Base-by-base conservation (phyloP, 2,888 invertebrate species). In the Cerastis leucographa region DNA sequence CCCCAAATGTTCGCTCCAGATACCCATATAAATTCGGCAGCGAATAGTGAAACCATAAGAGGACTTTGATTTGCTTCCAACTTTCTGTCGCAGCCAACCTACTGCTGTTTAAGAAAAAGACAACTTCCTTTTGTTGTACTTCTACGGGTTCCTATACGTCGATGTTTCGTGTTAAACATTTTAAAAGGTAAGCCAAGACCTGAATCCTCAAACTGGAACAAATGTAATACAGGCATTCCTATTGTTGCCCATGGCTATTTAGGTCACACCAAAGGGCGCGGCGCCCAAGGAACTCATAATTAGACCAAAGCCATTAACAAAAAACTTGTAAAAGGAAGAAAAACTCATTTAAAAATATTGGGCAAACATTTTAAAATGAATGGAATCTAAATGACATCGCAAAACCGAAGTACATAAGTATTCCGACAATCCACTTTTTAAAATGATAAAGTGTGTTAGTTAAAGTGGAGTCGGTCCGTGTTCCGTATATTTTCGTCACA, bases 331-430 rank as follows among this genome's bases (percentile, higher is more conserved):
- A 78, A 64, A 68, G 29, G 29, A 70, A 74, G 68, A 71, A 75
- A 73, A 82, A 82, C 62, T 81, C 85, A 64, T 81, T n/a, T 85
- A 81, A 80, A 84, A 81, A 81, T 85, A 81, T 81, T 82, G 64
- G 70, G 61, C 71, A 76, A 69, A 65, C 70, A 73, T 83, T 82
- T 83, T 78, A 82, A 83, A 84, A 78, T 78, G 62, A 78, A 78
- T 54, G 83, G 73, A 70, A 83, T 85, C 71, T 81, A 85, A 82
- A 74, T 85, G 85, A 78, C 83, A 78, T 22, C 54, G 65, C 29
- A 29, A 12, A 51, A 49, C 70, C 19, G 71, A 76, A 66, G 69
- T n/a, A n/a, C n/a, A n/a, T n/a, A n/a, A n/a, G n/a, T 46, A 78
- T 85, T 84, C 70, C 2, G 51, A 25, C 71, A 59, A 78, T 74